Evolutionary conservation across 1,140 invertebrate species (phyloP), one percentile per base, ranked within the genome.

Genomic region (Drosophila kanapiae): DNA sequence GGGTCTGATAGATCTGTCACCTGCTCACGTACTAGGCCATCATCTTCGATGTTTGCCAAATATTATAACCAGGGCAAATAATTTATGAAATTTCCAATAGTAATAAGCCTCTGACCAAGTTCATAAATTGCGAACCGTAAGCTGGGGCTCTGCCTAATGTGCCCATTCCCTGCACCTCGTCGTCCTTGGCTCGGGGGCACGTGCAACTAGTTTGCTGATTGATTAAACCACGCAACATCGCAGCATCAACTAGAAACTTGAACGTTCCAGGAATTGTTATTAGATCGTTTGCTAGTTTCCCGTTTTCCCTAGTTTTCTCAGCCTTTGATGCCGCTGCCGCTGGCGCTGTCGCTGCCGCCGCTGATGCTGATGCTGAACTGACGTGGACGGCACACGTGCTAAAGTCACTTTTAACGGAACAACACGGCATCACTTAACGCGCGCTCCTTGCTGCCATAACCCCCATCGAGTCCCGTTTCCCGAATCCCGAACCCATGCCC

Each of bases 401-500:
- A 88, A 87, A 90, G 81, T 80, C 80, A 87, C 84, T 87, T 88
- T 87, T 87, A 87, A 84, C 82, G 82, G 79, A 87, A 88, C 84
- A 84, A 84, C 84, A 78, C 79, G 85, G 68, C 59, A 75, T 78
- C 84, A 88, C 77, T 87, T 87, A 87, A 87, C 78, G 87, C 79
- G 69, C 47, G 48, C 47, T 60, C 69, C 64, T 16, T 13, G 49
- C 35, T 10, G 33, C 56, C 35, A 40, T 23, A 43, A 42, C 29
- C 35, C 60, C 43, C 43, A 31, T 29, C 16, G 35, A 48, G n/a
- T 23, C 37, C 54, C 11, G 6, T 18, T 42, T 40, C 47, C 71
- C 42, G 6, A 18, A n/a, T 33, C 40, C 40, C 35, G 27, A 53
- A 16, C 49, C 59, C 61, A 56, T 58, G 40, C 47, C 65, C 42